Base-by-base conservation (phyloP, 37 sponge, comb jelly and placozoan species). In the Theonella swinhoei region DNA sequence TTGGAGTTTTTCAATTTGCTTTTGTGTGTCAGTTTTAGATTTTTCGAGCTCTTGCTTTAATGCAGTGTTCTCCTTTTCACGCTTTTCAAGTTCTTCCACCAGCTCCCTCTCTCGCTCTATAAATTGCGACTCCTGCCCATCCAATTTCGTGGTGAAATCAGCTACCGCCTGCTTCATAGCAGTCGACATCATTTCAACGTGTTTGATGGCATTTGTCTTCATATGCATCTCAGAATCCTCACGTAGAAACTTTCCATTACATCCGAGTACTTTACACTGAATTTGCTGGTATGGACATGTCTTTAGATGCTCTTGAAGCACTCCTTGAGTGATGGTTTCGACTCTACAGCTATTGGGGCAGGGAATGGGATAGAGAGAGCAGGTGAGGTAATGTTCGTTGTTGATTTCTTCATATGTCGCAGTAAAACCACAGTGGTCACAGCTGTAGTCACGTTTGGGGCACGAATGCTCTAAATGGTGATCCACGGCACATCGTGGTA, bases 341-440 rank as follows among this genome's bases (percentile, higher is more conserved):
- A 30, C 43, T 17, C 61, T 74, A 78, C 86, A 86, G 25, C 62
- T n/a, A 11, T 79, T 79, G 42, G 86, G 86, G 61, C 86, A 86
- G 26, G 23, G 23, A 1, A 78, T 19, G 39, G 86, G 73, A 41
- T 41, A 72, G 29, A 63, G 33, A 26, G 22, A 19, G 47, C 86
- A 86, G 32, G 37, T 78, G 23, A 40, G 71, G 41, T 42, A 70
- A 40, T 86, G 79, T 8, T 69, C 31, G 0, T n/a, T 35, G 69
- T 2, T 20, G 29, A 88, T 63, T 2, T 33, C 36, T 17, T 76
- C 70, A 47, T 67, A 74, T 35, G 77, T 80, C 1, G 77, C 70
- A 2, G 11, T 60, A 42, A 54, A 80, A 25, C 25, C 22, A 66
- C 88, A 88, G 77, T 76, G 54, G 32, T 42, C 68, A 32, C 88